A percentile compares a stretch with the other conserved stretches of the same genome.
Conservation (phyloP, 2,888 invertebrate genomes). For the Quadriops clusia region DNA sequence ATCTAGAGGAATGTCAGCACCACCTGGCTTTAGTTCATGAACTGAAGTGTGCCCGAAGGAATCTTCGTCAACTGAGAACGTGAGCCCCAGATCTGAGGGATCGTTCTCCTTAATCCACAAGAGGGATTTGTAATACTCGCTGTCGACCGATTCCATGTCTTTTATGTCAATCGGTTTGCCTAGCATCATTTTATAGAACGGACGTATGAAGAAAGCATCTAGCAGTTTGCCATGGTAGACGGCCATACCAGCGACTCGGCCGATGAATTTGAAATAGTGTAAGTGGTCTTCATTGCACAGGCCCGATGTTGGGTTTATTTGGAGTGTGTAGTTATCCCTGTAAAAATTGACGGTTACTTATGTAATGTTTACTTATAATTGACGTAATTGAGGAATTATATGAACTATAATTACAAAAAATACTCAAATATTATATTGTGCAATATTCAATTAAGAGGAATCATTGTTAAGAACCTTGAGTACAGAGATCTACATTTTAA, state of each 20-base stretch:
- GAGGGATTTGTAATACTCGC: constrained; percentile 96
- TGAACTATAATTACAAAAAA: no score
- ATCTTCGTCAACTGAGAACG: constrained; percentile 94
- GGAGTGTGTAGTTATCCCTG: constrained; percentile 94
- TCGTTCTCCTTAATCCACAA: constrained; percentile 96
- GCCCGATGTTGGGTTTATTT: constrained; percentile 97
- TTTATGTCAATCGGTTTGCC: constrained; percentile 84
- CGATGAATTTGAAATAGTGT: constrained; percentile 97
- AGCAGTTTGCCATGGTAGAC: constrained; percentile 96
- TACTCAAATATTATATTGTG: no score
- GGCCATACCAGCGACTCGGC: constrained; percentile 96
- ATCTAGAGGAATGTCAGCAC: constrained; percentile 80
- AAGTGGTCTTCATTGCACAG: constrained; percentile 96
- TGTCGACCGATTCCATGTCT: constrained; percentile 99
- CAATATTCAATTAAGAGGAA: no score
- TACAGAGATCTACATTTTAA: no score
- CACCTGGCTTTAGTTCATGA: constrained; percentile 81
- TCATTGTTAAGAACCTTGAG: no score
- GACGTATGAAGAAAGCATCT: constrained; percentile 98
- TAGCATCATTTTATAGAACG: constrained; percentile 99
- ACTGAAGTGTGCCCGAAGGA: constrained; percentile 91
- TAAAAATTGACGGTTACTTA: no score
- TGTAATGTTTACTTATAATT: no score
- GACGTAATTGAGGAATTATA: no score
- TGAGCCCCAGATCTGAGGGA: constrained; percentile 85